Evolutionary conservation across 2,797 vertebrate species (phyloP), one percentile per base, ranked within the genome.

Genomic region (Coccyzus lansbergi): DNA sequence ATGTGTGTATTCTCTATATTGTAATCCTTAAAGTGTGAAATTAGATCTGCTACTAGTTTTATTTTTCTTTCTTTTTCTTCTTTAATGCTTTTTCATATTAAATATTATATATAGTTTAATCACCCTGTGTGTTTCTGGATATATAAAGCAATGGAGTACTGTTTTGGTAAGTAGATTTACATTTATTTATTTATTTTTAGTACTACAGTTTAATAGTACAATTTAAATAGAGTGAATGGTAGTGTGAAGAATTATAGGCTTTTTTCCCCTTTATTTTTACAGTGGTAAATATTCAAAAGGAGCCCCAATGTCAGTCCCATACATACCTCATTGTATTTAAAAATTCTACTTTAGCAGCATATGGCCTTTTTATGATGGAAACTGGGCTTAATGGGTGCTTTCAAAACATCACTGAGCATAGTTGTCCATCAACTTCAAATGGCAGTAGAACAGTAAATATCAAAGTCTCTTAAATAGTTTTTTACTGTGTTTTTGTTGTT

Each of bases 1-100:
- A 10, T 82, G 21, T 69, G 16, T 65, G 29, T 90, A 63, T 92
- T 96, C 85, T 90, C 75, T 86, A 88, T 86, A 48, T 65, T 90
- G 64, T 93, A 95, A 92, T 93, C 63, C 86, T 40, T 48, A 6
- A 4, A 88, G 74, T 82, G 93, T 96, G 93, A 97, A 97, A 96
- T 91, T 64, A 90, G 85, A 88, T 95, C 94, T 82, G 63, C 69
- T 86, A 6, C 25, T 19, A 52, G n/a, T 59, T 59, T 91, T 87
- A 17, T 85, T 91, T 85, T 64, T 29, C 8, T 82, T 63, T 46
- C 49, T 38, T 24, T 26, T 36, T 20, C 15, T 56, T 59, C n/a
- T 75, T 86, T 48, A 76, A 62, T 90, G 91, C 69, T 85, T 90
- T 86, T 84, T 76, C 26, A 12, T 93, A 86, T 91, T 21, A 69